Evolutionary conservation across 2,888 invertebrate genomes (phyloP).

Genomic region (Clivina fossor): DNA sequence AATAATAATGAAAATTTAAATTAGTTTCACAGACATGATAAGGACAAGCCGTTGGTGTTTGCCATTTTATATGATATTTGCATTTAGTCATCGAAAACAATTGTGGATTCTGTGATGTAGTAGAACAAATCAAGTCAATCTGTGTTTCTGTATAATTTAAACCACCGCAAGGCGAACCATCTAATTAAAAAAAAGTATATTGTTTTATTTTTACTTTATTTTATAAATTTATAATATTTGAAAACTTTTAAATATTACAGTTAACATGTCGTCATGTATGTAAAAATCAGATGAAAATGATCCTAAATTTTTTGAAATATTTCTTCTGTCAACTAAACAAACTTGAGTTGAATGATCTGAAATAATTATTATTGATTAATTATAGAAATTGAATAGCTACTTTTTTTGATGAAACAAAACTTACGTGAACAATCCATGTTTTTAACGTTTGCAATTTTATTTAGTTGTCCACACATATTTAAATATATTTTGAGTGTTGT

Average conservation of each 20-base stretch:
- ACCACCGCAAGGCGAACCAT: not conserved
- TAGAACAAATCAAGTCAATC: not conserved
- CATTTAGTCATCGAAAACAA: not conserved
- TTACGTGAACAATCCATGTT: no score
- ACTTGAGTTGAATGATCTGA: constrained; percentile 1
- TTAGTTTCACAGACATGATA: not conserved
- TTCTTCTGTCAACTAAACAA: constrained; percentile 1
- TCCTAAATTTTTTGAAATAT: no score
- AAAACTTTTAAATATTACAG: no score
- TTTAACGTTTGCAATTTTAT: no score
- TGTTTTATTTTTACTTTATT: not conserved
- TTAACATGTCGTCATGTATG: not conserved
- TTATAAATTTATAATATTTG: not conserved
- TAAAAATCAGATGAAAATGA: not conserved
- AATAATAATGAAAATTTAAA: not conserved
- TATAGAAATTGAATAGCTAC: no score
- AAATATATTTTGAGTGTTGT: no score
- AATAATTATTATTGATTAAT: no score
- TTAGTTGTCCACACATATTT: no score
- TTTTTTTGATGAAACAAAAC: no score
- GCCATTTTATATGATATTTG: not conserved
- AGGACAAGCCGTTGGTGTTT: constrained; percentile 1
- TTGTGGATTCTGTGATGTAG: not conserved
- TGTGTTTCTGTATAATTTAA: not conserved
- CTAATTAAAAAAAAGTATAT: not conserved